Percentiles rank a stretch among this genome's conserved stretches.
Conservation (phyloP, 2,888 invertebrate species). For the Leptinotarsa haldemani region DNA sequence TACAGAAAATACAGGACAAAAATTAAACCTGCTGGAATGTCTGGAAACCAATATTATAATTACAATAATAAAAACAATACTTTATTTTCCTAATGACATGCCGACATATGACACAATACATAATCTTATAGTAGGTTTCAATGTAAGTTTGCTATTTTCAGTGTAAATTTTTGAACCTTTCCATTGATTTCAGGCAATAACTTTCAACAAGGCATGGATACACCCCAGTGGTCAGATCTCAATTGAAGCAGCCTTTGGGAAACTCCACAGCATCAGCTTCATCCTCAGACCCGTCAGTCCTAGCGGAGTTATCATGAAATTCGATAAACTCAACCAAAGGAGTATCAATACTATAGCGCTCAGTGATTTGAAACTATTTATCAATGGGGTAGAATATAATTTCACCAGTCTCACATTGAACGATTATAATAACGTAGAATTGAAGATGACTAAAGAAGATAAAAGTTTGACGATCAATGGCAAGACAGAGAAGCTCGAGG, state of each 20-base stretch:
- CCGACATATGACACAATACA: too few species aligned
- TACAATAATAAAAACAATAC: too few species aligned
- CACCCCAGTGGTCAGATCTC: constrained; percentile 85
- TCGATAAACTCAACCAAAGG: constrained; percentile 17
- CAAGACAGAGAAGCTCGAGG: constrained; percentile 31
- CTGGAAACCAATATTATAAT: too few species aligned
- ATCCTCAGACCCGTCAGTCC: constrained; percentile 47
- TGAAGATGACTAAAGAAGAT: constrained; percentile 40
- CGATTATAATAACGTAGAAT: constrained; percentile 36
- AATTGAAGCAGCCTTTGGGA: constrained; percentile 71
- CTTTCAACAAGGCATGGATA: constrained; percentile 76
- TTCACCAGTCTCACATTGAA: constrained; percentile 25
- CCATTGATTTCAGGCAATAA: neutral
- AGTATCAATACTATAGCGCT: constrained; percentile 11
- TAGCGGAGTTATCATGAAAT: constrained; percentile 49
- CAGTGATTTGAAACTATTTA: constrained; percentile 11
- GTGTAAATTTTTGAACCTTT: too few species aligned
- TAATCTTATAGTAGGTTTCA: too few species aligned
- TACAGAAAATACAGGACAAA: too few species aligned
- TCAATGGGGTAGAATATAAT: constrained; percentile 17
- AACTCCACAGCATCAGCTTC: constrained; percentile 46
- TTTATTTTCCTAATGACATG: too few species aligned
- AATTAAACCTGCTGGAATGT: too few species aligned
- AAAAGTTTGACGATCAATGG: constrained; percentile 39
- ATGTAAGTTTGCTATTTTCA: too few species aligned